phyloP scores from a whole-genome alignment of 2,113 vertebrate species.

The Anolis sagrei region DNA sequence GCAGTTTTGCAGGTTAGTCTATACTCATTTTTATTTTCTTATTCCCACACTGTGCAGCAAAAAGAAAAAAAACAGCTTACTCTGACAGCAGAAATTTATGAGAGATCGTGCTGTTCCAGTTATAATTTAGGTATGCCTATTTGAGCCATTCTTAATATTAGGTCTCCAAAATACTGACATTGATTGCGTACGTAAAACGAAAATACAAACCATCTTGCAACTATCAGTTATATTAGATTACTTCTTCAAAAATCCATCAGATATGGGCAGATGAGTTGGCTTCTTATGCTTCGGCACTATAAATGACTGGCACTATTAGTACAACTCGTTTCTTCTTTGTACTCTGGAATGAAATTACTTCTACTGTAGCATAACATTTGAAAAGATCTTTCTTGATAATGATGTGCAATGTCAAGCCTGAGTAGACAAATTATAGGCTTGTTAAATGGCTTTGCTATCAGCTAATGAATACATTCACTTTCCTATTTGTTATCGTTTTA shows the following conservation, averaged over 20 bases:
- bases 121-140: neutral
- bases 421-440: slow-evolving; percentile 22
- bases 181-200: slow-evolving; percentile 1
- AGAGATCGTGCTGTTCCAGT: neutral
- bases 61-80: slow-evolving; percentile 35
- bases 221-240: neutral
- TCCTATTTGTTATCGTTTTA: slow-evolving; percentile 23
- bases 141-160: neutral
- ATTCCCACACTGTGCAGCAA: neutral
- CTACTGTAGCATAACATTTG: slow-evolving; percentile 25
- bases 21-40: neutral
- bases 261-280: neutral
- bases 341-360: slow-evolving; percentile 13
- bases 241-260: slow-evolving; percentile 4
- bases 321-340: slow-evolving; percentile 5
- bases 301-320: slow-evolving; percentile 9
- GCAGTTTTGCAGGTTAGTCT: neutral
- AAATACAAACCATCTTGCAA: neutral
- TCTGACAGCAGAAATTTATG: slow-evolving; percentile 26
- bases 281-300: neutral
- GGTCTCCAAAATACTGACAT: neutral
- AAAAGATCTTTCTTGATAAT: slow-evolving; percentile 20
- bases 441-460: slow-evolving; percentile 13
- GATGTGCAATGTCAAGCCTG: slow-evolving; percentile 29
- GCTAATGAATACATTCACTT: slow-evolving; percentile 7